Percentiles rank a stretch among this genome's conserved stretches.
Conservation (phyloP, 2,113 vertebrate genomes). For the Cettia cetti region DNA sequence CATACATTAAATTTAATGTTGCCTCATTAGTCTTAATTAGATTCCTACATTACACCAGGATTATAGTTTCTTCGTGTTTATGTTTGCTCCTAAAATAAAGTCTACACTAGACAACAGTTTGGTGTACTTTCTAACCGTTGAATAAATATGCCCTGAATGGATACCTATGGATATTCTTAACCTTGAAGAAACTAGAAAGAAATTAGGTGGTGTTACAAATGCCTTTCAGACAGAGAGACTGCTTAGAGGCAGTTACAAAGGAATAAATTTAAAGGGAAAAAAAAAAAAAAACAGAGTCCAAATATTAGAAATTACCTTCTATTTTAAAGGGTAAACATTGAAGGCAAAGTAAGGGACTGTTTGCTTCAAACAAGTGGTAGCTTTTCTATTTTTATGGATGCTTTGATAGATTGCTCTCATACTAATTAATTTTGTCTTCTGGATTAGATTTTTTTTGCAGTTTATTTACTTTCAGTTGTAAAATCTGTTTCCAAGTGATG, state of each 20-base stretch:
- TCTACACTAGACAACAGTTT: slow-evolving; percentile 58
- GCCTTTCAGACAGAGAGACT: background rate
- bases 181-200: background rate
- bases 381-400: background rate
- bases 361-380: background rate
- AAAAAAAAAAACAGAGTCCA: background rate
- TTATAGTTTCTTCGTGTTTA: slow-evolving; percentile 75
- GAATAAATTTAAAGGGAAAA: slow-evolving; percentile 1
- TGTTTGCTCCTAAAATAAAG: slow-evolving; percentile 70
- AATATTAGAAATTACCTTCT: slow-evolving; percentile 13
- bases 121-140: slow-evolving; percentile 53
- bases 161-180: slow-evolving; percentile 1
- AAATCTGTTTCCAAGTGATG: background rate
- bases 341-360: background rate
- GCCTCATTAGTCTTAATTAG: slow-evolving; percentile 83
- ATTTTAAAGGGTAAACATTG: background rate
- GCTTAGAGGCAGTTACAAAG: background rate
- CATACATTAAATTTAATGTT: slow-evolving; percentile 81
- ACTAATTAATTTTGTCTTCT: background rate
- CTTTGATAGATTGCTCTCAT: background rate
- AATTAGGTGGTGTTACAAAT: background rate
- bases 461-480: background rate
- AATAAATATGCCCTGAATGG: slow-evolving; percentile 51
- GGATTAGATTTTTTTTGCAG: background rate
- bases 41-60: slow-evolving; percentile 72